phyloP scores from a whole-genome alignment of 2,797 vertebrate species.

The Pantherophis alleghaniensis region DNA sequence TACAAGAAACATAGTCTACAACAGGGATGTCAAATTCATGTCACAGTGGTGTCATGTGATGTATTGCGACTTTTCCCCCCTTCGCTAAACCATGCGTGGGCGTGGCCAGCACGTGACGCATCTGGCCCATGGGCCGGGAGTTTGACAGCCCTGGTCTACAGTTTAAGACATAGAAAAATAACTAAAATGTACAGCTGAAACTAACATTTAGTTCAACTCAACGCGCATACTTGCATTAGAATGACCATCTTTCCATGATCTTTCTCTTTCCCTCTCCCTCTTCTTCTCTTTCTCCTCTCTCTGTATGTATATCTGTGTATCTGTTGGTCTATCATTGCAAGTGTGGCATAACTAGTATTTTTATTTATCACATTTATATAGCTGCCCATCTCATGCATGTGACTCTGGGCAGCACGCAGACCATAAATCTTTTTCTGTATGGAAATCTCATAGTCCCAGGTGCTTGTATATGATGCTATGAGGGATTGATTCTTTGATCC shows the following conservation, averaged over 20 bases:
- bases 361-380: background rate
- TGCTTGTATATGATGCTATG: background rate
- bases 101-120: too few relatives aligned
- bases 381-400: background rate
- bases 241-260: background rate
- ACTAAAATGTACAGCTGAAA: background rate
- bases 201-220: background rate
- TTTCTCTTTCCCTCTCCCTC: background rate
- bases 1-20: background rate
- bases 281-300: background rate
- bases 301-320: background rate
- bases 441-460: background rate
- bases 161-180: background rate
- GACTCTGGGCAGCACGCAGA: background rate
- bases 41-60: too few relatives aligned
- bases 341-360: background rate
- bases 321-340: background rate
- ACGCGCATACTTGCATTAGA: background rate
- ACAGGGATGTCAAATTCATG: too few relatives aligned
- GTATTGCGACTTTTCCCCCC: too few relatives aligned
- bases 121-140: rapidly evolving
- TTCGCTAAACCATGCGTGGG: too few relatives aligned
- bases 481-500: background rate
- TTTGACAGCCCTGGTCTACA: background rate
- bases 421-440: background rate